phyloP scores from a whole-genome alignment of 2,113 vertebrate species.

The Trochalopteron elliotii region DNA sequence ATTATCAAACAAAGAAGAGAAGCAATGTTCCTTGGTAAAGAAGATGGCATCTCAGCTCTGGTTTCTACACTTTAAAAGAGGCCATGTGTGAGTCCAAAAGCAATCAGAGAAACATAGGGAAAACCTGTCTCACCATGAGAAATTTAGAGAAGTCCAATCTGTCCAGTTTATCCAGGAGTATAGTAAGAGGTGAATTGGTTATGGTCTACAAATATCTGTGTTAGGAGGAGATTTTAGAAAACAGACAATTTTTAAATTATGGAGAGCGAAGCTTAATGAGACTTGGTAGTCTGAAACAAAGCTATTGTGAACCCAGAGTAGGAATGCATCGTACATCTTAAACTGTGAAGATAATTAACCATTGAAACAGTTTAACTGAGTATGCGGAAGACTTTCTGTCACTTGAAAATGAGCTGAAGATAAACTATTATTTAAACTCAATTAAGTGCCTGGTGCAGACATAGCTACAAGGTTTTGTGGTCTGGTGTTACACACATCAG shows the following conservation, averaged over 20 bases:
- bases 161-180: not conserved
- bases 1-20: not conserved
- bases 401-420: constrained; percentile 15
- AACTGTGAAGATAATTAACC: constrained; percentile 6
- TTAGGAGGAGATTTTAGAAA: not conserved
- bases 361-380: not conserved
- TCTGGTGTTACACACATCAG: not conserved
- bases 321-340: not conserved
- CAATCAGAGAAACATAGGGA: not conserved
- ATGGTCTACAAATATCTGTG: not conserved
- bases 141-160: not conserved
- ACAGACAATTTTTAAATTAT: not conserved
- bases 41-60: not conserved
- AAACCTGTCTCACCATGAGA: not conserved
- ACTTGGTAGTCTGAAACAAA: constrained; percentile 6
- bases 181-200: not conserved
- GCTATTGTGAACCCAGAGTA: not conserved
- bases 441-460: not conserved
- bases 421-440: constrained; percentile 29
- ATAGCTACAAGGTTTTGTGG: not conserved
- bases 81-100: not conserved
- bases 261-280: not conserved
- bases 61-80: not conserved
- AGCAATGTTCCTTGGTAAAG: not conserved
- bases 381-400: not conserved